These are phyloP conservation scores for Vanessa atalanta DNA, from an alignment of 1,140 invertebrate species.

Conservation along the genomic window DNA sequence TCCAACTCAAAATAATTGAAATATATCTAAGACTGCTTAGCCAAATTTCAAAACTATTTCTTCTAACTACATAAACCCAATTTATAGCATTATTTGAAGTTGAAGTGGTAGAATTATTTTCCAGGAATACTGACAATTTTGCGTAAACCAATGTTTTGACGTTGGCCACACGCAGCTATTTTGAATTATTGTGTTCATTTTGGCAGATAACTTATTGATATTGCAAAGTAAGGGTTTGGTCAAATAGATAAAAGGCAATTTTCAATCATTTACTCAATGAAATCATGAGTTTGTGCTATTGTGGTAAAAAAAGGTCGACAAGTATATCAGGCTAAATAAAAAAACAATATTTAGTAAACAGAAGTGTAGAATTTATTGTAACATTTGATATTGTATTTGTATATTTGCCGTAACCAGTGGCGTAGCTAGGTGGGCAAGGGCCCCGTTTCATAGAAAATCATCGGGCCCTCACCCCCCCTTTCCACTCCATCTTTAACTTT, in stretches of 20 bases:
- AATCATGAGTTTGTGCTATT: not conserved
- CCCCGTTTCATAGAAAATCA: no score
- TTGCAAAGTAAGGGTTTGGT: not conserved
- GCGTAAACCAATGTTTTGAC: constrained; percentile 27
- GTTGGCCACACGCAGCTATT: constrained; percentile 38
- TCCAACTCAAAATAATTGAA: not conserved
- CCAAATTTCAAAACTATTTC: constrained; percentile 11
- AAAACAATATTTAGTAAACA: no score
- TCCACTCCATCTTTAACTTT: no score
- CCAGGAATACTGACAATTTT: constrained; percentile 20
- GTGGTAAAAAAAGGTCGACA: not conserved
- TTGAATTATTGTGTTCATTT: constrained; percentile 30
- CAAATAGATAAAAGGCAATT: not conserved
- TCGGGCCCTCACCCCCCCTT: no score
- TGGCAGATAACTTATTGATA: constrained; percentile 24
- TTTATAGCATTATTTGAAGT: constrained; percentile 3
- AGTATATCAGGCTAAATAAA: no score
- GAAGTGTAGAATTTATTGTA: no score
- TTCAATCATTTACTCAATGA: not conserved
- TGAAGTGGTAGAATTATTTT: constrained; percentile 19
- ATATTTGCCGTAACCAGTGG: no score
- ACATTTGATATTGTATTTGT: no score
- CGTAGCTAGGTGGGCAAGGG: no score
- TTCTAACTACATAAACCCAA: not conserved
- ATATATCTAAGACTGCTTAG: not conserved